A percentile compares a stretch with the other conserved stretches of the same genome.
These are phyloP conservation scores for Seriola aureovittata DNA, from an alignment of 2,113 vertebrate species.

Conservation along the genomic window DNA sequence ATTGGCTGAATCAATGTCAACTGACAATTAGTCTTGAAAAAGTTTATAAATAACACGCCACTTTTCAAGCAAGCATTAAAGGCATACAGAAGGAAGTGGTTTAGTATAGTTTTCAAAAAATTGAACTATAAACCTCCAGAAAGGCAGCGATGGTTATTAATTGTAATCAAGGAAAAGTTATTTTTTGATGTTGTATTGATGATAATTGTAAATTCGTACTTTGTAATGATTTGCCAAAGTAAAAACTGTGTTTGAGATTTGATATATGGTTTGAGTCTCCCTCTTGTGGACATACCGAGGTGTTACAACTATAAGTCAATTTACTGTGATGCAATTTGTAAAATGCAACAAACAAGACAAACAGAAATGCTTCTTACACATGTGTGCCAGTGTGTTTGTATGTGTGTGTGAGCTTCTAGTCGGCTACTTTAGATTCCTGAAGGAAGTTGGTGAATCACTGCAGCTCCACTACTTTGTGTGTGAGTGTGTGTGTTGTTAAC, in stretches of 20 bases:
- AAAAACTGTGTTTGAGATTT: not conserved
- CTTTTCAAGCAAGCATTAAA: constrained; percentile 6
- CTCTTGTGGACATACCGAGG: constrained; percentile 52
- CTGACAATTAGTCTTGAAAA: constrained; percentile 25
- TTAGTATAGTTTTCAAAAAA: not conserved
- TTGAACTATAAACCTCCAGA: not conserved
- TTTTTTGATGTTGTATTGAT: not conserved
- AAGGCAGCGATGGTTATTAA: not conserved
- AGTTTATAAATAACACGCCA: constrained; percentile 18
- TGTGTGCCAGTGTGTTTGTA: not conserved
- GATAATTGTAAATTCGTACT: not conserved
- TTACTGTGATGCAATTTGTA: not conserved
- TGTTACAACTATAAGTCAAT: constrained; percentile 37
- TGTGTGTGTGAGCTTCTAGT: constrained; percentile 30
- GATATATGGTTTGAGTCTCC: constrained; percentile 68
- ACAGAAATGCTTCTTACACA: not conserved
- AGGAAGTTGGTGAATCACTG: constrained; percentile 53
- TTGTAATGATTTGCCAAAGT: not conserved
- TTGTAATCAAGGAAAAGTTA: not conserved
- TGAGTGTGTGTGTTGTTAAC: constrained; percentile 9
- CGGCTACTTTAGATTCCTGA: constrained; percentile 34
- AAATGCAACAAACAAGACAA: not conserved
- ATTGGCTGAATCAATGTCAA: constrained; percentile 55
- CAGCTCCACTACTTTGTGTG: constrained; percentile 57
- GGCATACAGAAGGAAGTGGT: not conserved